Evolutionary conservation across 30 jellyfish, hydroid and myxozoan species (phyloP), one percentile per base, ranked within the genome.

Genomic region (Pelagia noctiluca): DNA sequence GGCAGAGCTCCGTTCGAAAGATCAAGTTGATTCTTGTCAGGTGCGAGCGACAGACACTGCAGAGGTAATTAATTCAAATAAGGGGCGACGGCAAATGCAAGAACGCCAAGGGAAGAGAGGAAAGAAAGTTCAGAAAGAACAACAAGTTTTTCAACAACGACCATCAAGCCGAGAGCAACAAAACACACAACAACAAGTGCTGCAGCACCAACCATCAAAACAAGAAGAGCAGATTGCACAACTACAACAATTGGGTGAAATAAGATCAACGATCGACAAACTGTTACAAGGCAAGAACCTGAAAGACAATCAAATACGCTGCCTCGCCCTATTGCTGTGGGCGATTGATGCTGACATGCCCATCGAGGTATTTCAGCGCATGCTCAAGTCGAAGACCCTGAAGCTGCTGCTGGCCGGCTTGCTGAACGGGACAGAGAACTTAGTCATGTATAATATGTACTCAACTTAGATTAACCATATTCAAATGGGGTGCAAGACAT

Each of bases 291-390:
- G 48, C 0, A 35, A 32, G 16, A 26, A 52, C 24, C 30, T 82
- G 25, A 35, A 75, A n/a, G 35, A 57, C 8, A 23, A 36, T 12
- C 70, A 68, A 37, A 68, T n/a, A 37, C 35, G 38, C 29, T 26
- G 30, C 33, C 63, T 82, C n/a, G 34, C 74, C 50, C 37, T 82
- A 2, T 37, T 82, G 29, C 35, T 82, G 21, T 82, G 85, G 74
- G 92, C 92, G 0, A 50, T 82, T 18, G 92, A 82, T 16, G 92
- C 92, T 0, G 92, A 82, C 26, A 49, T 82, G 86, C 92, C 92
- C 0, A 30, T 25, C 1, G 63, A 35, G 42, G 35, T 82, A 33
- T 82, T 82, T 38, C 57, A 53, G 1, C 11, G 46, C 24, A 2
- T 82, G 53, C 71, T 46, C 25, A 46, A 82, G 31, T 82, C 92